These are phyloP conservation scores for Uria aalge DNA, from an alignment of 2,113 vertebrate species.

Conservation along the genomic window DNA sequence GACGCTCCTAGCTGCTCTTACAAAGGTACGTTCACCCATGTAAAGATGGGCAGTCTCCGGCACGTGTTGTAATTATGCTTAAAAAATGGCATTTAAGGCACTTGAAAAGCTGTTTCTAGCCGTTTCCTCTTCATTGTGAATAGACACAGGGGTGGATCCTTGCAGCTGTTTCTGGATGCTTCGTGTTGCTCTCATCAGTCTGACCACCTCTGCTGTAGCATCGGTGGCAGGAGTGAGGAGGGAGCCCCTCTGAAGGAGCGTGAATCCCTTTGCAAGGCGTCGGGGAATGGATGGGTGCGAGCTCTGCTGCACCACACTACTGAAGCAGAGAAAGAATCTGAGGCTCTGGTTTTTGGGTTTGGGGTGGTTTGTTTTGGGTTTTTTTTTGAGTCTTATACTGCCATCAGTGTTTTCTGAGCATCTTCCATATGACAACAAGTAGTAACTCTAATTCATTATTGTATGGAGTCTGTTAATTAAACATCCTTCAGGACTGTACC, in stretches of 20 bases:
- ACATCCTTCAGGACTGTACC: background rate
- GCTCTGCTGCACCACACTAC: background rate
- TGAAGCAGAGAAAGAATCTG: background rate
- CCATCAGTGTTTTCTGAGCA: background rate
- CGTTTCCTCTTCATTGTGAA: background rate
- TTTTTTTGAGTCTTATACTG: background rate
- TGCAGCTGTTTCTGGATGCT: background rate
- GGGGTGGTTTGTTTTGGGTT: too few relatives aligned
- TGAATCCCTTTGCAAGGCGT: background rate
- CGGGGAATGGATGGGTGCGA: background rate
- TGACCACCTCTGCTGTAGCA: background rate
- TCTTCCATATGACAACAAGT: background rate
- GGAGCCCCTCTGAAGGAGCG: background rate
- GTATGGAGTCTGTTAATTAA: background rate
- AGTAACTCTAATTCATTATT: background rate
- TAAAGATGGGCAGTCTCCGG: background rate
- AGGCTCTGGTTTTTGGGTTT: rapidly evolving
- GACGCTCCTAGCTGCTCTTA: background rate
- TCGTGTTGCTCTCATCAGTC: background rate
- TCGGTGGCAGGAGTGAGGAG: background rate
- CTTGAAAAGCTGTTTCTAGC: background rate
- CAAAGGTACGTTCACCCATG: background rate
- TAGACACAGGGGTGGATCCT: background rate
- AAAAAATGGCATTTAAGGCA: background rate
- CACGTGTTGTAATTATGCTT: background rate